Percentiles rank a stretch among this genome's conserved stretches.
phyloP scores from a whole-genome alignment of 1,140 invertebrate species.

The Papilio machaon region DNA sequence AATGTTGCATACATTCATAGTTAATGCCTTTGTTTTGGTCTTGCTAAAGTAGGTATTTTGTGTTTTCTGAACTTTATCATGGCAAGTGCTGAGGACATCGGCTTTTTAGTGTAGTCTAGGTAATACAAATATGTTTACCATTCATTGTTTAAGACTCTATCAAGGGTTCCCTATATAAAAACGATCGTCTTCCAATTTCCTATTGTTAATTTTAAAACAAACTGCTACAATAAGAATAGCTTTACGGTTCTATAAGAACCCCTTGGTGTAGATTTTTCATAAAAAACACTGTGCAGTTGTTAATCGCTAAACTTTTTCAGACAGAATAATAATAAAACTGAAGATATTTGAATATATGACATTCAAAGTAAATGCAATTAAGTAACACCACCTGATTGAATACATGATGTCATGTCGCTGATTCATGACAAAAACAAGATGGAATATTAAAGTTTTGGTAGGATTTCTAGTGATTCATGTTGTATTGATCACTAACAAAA shows the following conservation, averaged over 20 bases:
- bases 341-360: neutral
- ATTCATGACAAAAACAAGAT: slow-evolving; percentile 50
- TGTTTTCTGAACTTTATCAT: neutral
- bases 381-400: neutral
- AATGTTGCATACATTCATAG: no score
- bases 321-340: neutral
- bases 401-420: slow-evolving; percentile 56
- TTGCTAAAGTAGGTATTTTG: neutral
- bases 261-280: neutral
- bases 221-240: neutral
- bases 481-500: slow-evolving; percentile 51
- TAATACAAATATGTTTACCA: neutral
- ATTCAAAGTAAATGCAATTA: neutral
- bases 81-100: neutral
- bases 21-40: neutral
- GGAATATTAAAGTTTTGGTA: slow-evolving; percentile 15
- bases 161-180: neutral
- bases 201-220: neutral
- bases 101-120: neutral
- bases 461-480: slow-evolving; percentile 41
- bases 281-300: neutral
- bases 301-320: neutral
- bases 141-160: neutral
- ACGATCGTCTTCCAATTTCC: neutral
- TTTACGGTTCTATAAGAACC: no score